Base-by-base conservation (phyloP, 2,113 vertebrate species). In the Daphoenositta chrysoptera region DNA sequence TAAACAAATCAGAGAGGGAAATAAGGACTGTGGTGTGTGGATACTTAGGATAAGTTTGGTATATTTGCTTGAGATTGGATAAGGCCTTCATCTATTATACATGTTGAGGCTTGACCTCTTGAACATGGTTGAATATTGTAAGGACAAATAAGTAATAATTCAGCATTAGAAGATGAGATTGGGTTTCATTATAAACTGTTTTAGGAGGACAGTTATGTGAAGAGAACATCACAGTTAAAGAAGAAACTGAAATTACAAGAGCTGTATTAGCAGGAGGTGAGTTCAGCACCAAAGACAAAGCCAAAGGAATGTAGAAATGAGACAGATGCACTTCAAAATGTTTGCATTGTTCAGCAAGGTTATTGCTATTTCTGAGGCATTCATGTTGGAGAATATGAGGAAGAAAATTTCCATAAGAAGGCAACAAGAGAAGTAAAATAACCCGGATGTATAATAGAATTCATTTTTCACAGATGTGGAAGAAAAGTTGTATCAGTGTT, bases 381-480 rank as follows among this genome's bases (percentile, higher is more conserved):
- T 80, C 5, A 22, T 27, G 22, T 18, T 58, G 14, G 42, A 68
- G 44, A 77, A n/a, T n/a, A 19, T 26, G 14, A 54, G 37, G 12
- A 63, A n/a, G 27, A 68, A 64, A 50, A 47, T 28, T 50, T 40
- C 22, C 22, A 20, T 8, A 19, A 30, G 7, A 72, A 37, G 4
- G 1, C 10, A 68, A 42, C 0, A 83, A 70, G 7, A 65, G 9
- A 63, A 47, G 15, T 27, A 22, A 77, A 78, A 70, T 48, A 24
- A 58, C 0, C 0, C 17, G 11, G 10, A 18, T 7, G 1, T 17
- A 26, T 35, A 51, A 20, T 7, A 56, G 22, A 53, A 58, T 26
- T 64, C 2, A 44, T 48, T 85, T 6, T 85, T 85, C n/a, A 35
- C 4, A 60, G 35, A 69, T 33, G 7, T 50, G n/a, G 22, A 83